Percentiles rank a stretch among this genome's conserved stretches.
Evolutionary conservation across 64 coral and sea anemone species (phyloP).

Genomic region (Porites lutea): DNA sequence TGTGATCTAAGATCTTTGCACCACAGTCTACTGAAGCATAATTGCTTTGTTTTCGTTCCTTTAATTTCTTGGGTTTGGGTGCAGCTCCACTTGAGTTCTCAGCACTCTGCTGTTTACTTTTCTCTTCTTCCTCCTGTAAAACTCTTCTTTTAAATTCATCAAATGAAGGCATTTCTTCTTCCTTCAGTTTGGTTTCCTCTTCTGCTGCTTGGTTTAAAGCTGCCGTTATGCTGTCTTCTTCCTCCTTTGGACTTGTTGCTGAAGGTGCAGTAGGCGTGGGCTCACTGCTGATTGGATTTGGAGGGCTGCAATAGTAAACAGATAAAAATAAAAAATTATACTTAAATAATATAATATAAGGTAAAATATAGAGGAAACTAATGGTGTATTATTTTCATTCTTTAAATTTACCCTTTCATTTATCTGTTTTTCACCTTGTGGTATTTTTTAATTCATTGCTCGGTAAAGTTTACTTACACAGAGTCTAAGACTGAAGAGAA

Average conservation of each 20-base stretch:
- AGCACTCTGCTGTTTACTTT: constrained; percentile 67
- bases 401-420: not conserved
- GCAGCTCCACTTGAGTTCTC: constrained; percentile 33
- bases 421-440: not conserved
- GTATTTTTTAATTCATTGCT: too few relatives aligned
- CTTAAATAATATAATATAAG: too few relatives aligned
- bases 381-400: too few relatives aligned
- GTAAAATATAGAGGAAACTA: too few relatives aligned
- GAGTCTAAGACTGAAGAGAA: constrained; percentile 13
- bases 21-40: constrained; percentile 93
- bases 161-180: constrained; percentile 98
- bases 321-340: not conserved
- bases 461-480: not conserved
- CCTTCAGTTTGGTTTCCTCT: constrained; percentile 67
- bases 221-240: constrained; percentile 85
- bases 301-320: not conserved
- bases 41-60: constrained; percentile 92
- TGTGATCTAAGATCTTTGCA: constrained; percentile 85
- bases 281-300: constrained; percentile 8
- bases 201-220: constrained; percentile 79
- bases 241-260: constrained; percentile 22
- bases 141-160: constrained; percentile 92
- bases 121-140: constrained; percentile 88
- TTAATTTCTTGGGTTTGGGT: constrained; percentile 75
- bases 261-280: not conserved